Conservation (phyloP, 2,797 vertebrate species). For the Rhabdomys pumilio region DNA sequence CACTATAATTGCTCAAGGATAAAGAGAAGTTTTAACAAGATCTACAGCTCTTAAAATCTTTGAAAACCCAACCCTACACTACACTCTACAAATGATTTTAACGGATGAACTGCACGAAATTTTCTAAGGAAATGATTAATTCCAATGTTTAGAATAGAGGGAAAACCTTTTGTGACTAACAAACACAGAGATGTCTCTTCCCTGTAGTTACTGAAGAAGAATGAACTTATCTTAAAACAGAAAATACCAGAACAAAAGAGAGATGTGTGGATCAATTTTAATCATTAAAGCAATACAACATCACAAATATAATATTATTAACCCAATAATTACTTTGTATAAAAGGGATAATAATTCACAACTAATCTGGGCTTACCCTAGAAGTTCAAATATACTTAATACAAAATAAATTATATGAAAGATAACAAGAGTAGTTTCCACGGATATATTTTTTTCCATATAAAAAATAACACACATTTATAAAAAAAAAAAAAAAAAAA, state of each 20-base stretch:
- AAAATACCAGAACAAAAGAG: constrained; percentile 5
- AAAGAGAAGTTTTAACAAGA: background rate
- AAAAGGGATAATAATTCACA: background rate
- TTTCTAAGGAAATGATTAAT: background rate
- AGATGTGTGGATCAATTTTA: background rate
- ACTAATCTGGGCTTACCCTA: background rate
- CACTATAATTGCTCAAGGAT: background rate
- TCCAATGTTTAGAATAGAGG: background rate
- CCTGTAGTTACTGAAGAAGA: background rate
- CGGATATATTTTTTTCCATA: background rate
- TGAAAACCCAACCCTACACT: background rate
- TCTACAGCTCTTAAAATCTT: background rate
- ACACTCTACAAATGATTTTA: background rate
- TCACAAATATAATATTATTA: background rate
- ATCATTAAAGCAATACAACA: background rate
- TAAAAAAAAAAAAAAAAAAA: constrained; percentile 16
- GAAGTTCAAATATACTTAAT: background rate
- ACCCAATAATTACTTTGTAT: background rate
- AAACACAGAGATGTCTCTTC: background rate
- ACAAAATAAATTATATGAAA: background rate
- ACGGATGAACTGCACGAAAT: background rate
- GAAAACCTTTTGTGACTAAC: background rate
- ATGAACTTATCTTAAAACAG: background rate
- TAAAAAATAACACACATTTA: background rate
- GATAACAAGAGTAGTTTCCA: background rate